Evolutionary conservation across 37 sponge, comb jelly and placozoan genomes (phyloP).

Genomic region (Spongilla lacustris): DNA sequence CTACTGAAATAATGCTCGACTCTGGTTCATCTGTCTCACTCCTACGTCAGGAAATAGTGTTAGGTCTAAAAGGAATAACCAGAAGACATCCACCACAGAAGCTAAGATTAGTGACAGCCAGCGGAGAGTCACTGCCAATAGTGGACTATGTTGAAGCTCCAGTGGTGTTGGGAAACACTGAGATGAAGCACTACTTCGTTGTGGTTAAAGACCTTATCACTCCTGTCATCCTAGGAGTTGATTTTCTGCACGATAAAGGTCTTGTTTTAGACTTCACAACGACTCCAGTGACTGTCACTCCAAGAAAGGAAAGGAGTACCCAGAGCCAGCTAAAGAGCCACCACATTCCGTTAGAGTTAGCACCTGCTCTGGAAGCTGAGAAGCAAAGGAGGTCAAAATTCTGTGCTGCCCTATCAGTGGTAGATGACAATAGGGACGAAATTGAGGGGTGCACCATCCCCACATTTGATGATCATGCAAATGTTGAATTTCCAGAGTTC

Average conservation of each 20-base stretch:
- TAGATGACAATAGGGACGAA: background rate
- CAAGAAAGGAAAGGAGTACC: slow-evolving; percentile 7
- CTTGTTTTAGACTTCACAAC: background rate
- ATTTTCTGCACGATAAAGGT: slow-evolving; percentile 46
- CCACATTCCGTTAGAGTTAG: no score
- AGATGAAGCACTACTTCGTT: slow-evolving; percentile 40
- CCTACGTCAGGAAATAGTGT: slow-evolving; percentile 4
- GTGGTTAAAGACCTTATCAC: slow-evolving; percentile 54
- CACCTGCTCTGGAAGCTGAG: slow-evolving; percentile 7
- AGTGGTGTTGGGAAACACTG: slow-evolving; percentile 29
- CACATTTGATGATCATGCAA: no score
- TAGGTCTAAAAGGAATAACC: background rate
- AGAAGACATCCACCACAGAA: background rate
- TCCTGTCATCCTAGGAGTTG: slow-evolving; percentile 63
- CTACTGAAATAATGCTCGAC: slow-evolving; percentile 58
- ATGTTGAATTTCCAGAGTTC: no score
- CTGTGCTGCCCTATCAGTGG: slow-evolving; percentile 33
- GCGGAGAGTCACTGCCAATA: slow-evolving; percentile 43
- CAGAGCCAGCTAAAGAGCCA: no score
- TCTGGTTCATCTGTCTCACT: slow-evolving; percentile 54
- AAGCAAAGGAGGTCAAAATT: slow-evolving; percentile 30
- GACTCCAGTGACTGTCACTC: background rate
- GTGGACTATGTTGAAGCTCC: slow-evolving; percentile 26
- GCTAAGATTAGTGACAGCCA: slow-evolving; percentile 50
- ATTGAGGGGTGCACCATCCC: no score